Evolutionary conservation across 1,140 invertebrate species (phyloP), one percentile per base, ranked within the genome.

Genomic region (Aphidius ervi): DNA sequence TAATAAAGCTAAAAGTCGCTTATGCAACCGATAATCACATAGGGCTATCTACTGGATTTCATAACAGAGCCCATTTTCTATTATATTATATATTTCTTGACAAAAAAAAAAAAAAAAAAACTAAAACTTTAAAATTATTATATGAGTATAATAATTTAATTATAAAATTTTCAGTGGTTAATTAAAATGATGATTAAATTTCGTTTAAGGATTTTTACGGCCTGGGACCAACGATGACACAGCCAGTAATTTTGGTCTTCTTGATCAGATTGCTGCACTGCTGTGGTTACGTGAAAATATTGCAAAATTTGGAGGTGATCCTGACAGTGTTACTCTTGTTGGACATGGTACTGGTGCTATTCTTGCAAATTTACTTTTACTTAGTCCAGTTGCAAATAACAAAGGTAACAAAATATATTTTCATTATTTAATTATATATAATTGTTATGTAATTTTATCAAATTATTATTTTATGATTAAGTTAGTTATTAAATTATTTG

Each of bases 341-440:
- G 95, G 95, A 0, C 94, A 98, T 71, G 94, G 92, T 49, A 95
- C 93, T 1, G 96, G 96, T 0, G 94, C 95, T 0, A 92, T 92
- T 41, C 94, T 93, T 70, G 90, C 94, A 56, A 95, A 93, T 79
- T 87, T 94, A 60, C 82, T 97, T 46, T 89, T 94, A 81, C 83
- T 95, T 16, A 95, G 93, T 50, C 93, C 92, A 1, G 87, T 93
- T 45, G 84, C 85, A 58, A 84, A 83, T 67, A 72, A 70, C 50
- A 72, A 78, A 71, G 86, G 87, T 87, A 77, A 74, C 70, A 40
- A 20, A 20, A 46, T 46, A 9, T n/a, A n/a, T n/a, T 46, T 9
- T 42, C 2, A 7, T 5, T 5, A 10, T 4, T 46, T 46, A 56
- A 46, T 56, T 23, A n/a, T n/a, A n/a, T n/a, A n/a, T n/a, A n/a